Base-by-base conservation (phyloP, 2,113 vertebrate species). In the Nematolebias whitei region DNA sequence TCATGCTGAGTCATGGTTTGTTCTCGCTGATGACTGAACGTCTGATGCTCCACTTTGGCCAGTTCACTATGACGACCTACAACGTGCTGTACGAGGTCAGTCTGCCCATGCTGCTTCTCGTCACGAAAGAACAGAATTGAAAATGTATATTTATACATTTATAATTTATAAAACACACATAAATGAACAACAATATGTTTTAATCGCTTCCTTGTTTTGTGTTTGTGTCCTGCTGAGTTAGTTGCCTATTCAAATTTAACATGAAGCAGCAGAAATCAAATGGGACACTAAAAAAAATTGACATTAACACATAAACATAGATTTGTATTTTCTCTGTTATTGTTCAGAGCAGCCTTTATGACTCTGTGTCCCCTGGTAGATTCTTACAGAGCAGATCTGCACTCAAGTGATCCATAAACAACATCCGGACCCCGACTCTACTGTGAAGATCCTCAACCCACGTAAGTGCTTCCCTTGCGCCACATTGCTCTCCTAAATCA, bases 351-450 rank as follows among this genome's bases (percentile, higher is more conserved):
- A 18, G 79, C 76, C 78, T 85, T 84, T 85, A 80, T 67, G 76
- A 70, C 70, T 32, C 35, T 85, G 22, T 65, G 74, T 83, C 71
- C 74, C 80, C 50, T 32, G 85, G 18, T 80, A 99, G 98, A 95
- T 98, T 86, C 94, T 99, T 65, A 98, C 96, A 53, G 97, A 99
- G 84, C 96, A 97, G 85, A 96, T 99, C 91, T 95, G 95, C 85
- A 99, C 98, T 80, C 96, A 98, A 86, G 98, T 99, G 79, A 93
- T 98, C 80, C 97, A 98, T 92, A 99, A 98, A 85, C 97, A 98
- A 56, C 98, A 98, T 87, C 96, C 96, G 81, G 98, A 99, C 85
- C 95, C 96, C 22, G 97, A 98, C 92, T 99, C 98, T 80, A 88
- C 94, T 10, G 93, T 98, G 83, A 98, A 98, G 93, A 96, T 99